These are phyloP conservation scores for Bombylius major DNA, from an alignment of 2,888 invertebrate species.

Conservation along the genomic window DNA sequence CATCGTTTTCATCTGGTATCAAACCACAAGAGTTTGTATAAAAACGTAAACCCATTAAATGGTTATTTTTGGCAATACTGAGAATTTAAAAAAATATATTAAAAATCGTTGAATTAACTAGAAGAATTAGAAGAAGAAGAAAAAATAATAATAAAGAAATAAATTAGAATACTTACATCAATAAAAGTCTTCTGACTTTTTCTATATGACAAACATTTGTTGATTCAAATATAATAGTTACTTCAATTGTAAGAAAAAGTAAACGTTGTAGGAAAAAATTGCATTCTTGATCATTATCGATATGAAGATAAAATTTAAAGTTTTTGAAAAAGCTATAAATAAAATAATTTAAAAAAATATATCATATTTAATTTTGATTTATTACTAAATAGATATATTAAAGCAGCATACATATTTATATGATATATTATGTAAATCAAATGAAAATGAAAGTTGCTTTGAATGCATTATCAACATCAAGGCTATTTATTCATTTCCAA, in stretches of 20 bases:
- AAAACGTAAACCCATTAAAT: conserved; percentile 30
- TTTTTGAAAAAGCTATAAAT: conserved; percentile 32
- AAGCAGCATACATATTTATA: too few species aligned
- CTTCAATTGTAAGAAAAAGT: conserved; percentile 28
- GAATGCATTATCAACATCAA: too few species aligned
- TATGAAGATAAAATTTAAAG: conserved; percentile 31
- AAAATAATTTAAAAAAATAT: conserved; percentile 6
- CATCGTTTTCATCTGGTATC: conserved; percentile 27
- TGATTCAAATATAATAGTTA: conserved; percentile 32
- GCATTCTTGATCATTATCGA: conserved; percentile 31
- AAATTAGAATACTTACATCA: conserved; percentile 23
- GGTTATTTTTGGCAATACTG: conserved; percentile 33
- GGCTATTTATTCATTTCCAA: too few species aligned
- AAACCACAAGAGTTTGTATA: conserved; percentile 31
- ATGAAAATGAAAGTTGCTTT: too few species aligned
- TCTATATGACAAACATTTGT: conserved; percentile 32
- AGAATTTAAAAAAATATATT: neutral
- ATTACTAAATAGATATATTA: too few species aligned
- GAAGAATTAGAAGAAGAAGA: too few species aligned
- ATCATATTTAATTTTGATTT: neutral
- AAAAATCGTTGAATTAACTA: too few species aligned
- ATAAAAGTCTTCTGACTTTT: conserved; percentile 30
- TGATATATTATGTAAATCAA: too few species aligned
- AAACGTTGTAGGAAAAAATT: conserved; percentile 31
- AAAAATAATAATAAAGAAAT: too few species aligned